Evolutionary conservation across 64 coral and sea anemone genomes (phyloP), one percentile per base, ranked within the genome.

Genomic region (Dendronephthya gigantea): DNA sequence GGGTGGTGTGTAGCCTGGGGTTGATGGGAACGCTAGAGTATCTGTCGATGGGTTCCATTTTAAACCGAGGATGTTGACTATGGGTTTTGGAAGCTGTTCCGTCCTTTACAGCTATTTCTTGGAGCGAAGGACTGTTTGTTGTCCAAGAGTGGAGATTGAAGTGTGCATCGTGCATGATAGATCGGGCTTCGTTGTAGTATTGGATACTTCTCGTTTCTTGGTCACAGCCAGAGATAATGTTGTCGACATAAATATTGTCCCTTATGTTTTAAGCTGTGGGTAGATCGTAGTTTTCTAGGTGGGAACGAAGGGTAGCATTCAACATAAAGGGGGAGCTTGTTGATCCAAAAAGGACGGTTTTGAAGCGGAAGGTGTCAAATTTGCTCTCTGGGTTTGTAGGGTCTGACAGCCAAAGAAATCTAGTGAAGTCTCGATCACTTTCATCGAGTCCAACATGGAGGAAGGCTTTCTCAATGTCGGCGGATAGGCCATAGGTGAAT

Each of bases 201-300:
- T 3, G 14, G n/a, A n/a, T n/a, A 66, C 58, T 66, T 22, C 14
- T 17, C 58, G 58, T 66, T 66, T 66, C 58, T 66, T 66, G 58
- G 58, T 66, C 58, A 66, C 58, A 66, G 58, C 58, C 58, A 66
- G 58, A 66, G 58, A 66, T 66, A 6, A 45, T 66, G 58, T 66
- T 66, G 58, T 66, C 58, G 14, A 66, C 58, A 66, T 66, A 66
- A 6, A 66, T 14, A 66, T 66, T 6, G 3, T 66, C 14, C 14
- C 22, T 66, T 66, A 66, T 66, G 14, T 66, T 17, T 66, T 66
- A 17, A 30, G 58, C 58, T 66, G 14, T 14, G 22, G 14, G 58
- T 66, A 14, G 58, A 66, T 66, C 14, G 29, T 66, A 66, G 58
- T 66, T 66, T 66, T 66, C 58, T 66, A 66, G 58, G 29, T 66